These are phyloP conservation scores for Amblyopsis rosae DNA, from an alignment of 2,113 vertebrate species.

Conservation along the genomic window DNA sequence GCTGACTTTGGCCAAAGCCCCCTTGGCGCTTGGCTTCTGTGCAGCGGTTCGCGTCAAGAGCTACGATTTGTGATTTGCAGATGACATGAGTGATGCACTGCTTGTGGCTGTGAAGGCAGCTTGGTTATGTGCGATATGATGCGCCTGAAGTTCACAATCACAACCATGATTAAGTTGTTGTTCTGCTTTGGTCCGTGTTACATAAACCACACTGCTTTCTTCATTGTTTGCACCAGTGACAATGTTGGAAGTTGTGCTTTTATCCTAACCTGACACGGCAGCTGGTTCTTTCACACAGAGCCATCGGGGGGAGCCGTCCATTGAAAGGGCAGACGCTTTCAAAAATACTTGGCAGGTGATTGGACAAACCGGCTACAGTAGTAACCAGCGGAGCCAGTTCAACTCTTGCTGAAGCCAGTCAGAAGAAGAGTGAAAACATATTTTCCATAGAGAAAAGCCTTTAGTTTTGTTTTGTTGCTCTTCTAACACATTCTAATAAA, in stretches of 20 bases:
- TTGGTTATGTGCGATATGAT: constrained; percentile 77
- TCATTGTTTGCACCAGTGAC: constrained; percentile 57
- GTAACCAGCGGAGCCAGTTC: too few relatives aligned
- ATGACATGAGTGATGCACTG: constrained; percentile 90
- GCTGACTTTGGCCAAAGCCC: constrained; percentile 84
- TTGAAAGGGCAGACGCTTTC: too few relatives aligned
- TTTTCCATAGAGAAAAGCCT: too few relatives aligned
- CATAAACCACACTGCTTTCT: constrained; percentile 29
- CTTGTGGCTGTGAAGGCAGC: constrained; percentile 86
- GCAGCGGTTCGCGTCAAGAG: constrained; percentile 90
- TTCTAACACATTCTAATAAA: too few relatives aligned
- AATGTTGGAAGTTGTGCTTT: constrained; percentile 7
- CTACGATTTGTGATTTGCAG: constrained; percentile 93
- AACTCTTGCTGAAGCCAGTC: too few relatives aligned
- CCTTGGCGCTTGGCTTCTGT: constrained; percentile 89
- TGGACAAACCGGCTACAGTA: too few relatives aligned
- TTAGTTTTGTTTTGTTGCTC: too few relatives aligned
- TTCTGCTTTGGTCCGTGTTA: constrained; percentile 73
- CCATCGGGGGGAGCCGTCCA: too few relatives aligned
- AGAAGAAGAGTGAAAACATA: too few relatives aligned
- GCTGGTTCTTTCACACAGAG: too few relatives aligned
- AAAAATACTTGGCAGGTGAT: too few relatives aligned
- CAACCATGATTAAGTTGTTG: constrained; percentile 67
- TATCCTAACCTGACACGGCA: not conserved
- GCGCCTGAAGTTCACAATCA: constrained; percentile 63